Conservation (phyloP, 2,113 vertebrate genomes). For the Ctenodactylus gundi region DNA sequence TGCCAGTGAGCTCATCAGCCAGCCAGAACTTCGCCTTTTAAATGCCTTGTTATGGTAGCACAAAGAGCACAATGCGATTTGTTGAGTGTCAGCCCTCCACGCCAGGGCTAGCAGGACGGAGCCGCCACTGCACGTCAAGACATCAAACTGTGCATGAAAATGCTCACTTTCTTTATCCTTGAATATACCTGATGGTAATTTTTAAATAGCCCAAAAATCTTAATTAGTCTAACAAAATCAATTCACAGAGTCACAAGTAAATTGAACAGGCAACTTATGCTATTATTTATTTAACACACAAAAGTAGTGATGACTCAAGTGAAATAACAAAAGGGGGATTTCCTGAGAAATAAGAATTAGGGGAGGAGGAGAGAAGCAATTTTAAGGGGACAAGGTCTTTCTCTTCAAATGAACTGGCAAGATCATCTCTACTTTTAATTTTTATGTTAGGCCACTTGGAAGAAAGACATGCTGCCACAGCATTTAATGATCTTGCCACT, state of each 20-base stretch:
- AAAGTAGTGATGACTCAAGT: background rate
- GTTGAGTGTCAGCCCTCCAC: constrained; percentile 62
- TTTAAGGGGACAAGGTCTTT: background rate
- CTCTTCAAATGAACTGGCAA: background rate
- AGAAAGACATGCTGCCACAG: background rate
- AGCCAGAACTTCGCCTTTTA: constrained; percentile 55
- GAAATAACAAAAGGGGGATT: background rate
- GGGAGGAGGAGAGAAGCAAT: background rate
- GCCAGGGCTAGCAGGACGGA: constrained; percentile 57
- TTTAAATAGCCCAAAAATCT: constrained; percentile 32
- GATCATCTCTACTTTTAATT: background rate
- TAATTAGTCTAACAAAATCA: constrained; percentile 20
- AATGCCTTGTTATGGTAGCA: constrained; percentile 59
- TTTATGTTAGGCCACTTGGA: background rate
- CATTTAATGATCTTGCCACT: background rate
- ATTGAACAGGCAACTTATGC: constrained; percentile 18
- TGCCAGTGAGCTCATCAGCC: constrained; percentile 66
- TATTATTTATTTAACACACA: background rate
- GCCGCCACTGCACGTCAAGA: constrained; percentile 36
- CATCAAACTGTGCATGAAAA: constrained; percentile 35
- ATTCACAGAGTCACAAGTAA: background rate
- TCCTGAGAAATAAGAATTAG: background rate
- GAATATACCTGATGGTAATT: constrained; percentile 37
- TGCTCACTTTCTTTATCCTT: constrained; percentile 48
- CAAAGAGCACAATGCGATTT: constrained; percentile 57